Evolutionary conservation across 2,797 vertebrate species (phyloP), one percentile per base, ranked within the genome.

Genomic region (Rhinophrynus dorsalis): DNA sequence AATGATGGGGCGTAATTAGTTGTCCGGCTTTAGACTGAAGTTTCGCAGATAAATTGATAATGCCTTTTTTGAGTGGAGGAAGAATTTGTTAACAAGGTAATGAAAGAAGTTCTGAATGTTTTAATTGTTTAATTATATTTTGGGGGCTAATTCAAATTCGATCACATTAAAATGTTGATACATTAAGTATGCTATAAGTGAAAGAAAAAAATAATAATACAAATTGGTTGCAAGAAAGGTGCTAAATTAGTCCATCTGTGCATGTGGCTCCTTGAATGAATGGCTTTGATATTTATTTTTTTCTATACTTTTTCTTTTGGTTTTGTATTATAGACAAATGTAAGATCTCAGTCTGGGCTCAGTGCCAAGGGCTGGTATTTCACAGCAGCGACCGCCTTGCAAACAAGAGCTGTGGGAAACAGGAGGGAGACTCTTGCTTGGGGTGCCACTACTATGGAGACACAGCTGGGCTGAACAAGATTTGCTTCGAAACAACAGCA

Each of bases 381-480:
- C 90, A 92, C 85, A 89, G 89, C 92, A 89, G 88, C 87, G 82
- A 83, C 90, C 80, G 87, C 89, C 89, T 91, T 90, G 83, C 89
- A 90, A 90, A 81, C 42, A 89, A 86, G 85, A 86, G 85, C 83
- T 86, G 86, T 91, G 93, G 90, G 92, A 92, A 92, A 88, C 88
- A 85, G 88, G 86, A 88, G 86, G 86, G 84, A 89, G 80, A 83
- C 79, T 84, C 84, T 92, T 10, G 54, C 92, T 92, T 86, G 92
- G 94, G 92, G 93, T 94, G 90, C 90, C 91, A 92, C 90, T 91
- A 90, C 94, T 94, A 95, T 95, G 91, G 94, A 94, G 92, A 95
- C 89, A 88, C 92, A 92, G 92, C 92, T 92, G 92, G 90, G 87
- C 91, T 92, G 87, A 92, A 92, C 92, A 92, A 94, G 92, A 94